Base-by-base conservation (phyloP, 2,113 vertebrate species). In the Sarotherodon lohbergeri region DNA sequence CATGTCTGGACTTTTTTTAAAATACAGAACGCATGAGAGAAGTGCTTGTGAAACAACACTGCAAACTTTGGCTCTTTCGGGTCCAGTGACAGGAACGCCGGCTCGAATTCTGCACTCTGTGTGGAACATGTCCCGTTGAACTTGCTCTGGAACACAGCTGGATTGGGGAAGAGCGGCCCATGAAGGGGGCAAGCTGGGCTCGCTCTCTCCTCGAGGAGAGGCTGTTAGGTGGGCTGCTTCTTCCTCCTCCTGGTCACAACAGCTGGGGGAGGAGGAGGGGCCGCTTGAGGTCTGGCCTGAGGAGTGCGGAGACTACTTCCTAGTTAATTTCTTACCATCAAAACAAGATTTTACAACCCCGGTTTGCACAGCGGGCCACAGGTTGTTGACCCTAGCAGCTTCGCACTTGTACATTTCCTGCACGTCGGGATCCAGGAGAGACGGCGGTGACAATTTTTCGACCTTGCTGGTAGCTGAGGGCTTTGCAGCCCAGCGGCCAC, bases 381-480 rank as follows among this genome's bases (percentile, higher is more conserved):
- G 66, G 22, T 24, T 43, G 36, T 24, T 43, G 36, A 71, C 36
- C n/a, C n/a, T 43, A 43, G n/a, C n/a, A 14, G n/a, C 3, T 71
- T 22, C 7, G 0, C 17, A 36, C n/a, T 43, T 71, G 36, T 41
- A 9, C n/a, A 9, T 43, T 41, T 43, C 7, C 39, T 71, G 12
- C n/a, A 43, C 0, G 1, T 71, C 0, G 7, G n/a, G n/a, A 71
- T 71, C 17, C n/a, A 41, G n/a, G 66, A 4, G n/a, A 71, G 66
- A 43, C 2, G 3, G 2, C 3, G 9, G 1, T 63, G 29, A 34
- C 16, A 63, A 34, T 61, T 2, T 61, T 63, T 63, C 9, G 6
- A 63, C 1, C 59, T 63, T 5, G 16, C 3, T 34, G 2, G 59
- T 34, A 63, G 59, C 59, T 34, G 5, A 34, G 59, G 59, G 5